Evolutionary conservation across 2,888 invertebrate species (phyloP), one percentile per base, ranked within the genome.

Genomic region (Quadriops clusia): DNA sequence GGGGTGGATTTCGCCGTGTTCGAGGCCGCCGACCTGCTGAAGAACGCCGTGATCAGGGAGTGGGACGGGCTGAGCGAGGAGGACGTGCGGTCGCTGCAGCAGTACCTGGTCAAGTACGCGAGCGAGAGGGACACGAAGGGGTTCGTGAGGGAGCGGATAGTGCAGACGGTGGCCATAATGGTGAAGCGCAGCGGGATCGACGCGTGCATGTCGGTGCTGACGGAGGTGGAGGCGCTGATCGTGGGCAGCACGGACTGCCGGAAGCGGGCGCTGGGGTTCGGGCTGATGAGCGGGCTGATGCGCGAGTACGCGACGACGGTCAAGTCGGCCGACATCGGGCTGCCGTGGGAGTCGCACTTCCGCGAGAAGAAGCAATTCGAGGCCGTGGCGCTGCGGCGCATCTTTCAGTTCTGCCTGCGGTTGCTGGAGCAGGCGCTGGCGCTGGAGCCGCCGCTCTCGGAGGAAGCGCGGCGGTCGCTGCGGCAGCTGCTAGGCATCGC

Each of bases 321-420:
- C 1, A 79, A 85, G 51, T 84, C 89, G 2, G 78, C 86, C 17
- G 86, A 86, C 60, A 79, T 87, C 7, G 87, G 89, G 4, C 64
- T 91, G 27, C 77, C 87, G 23, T 90, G 85, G 84, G 87, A 87
- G 58, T 73, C 79, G 17, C 90, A 93, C 60, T 77, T 81, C 47
- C 71, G 75, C 50, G 77, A 84, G 15, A 91, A 90, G 58, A 77
- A 76, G 47, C 73, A 78, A 22, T 91, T 93, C 64, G 89, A 91
- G 67, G 72, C 68, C 12, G 67, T 72, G 26, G 83, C 87, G 54
- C 63, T 93, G 42, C 78, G 80, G 49, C 68, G 75, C 40, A 84
- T 91, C 53, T 85, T 91, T 53, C 67, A 74, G 49, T 78, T 81
- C 58, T 71, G 73, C 37, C 60, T 79, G 6, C 67, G 69, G 52